Evolutionary conservation across 2,888 invertebrate genomes (phyloP).

Genomic region (Gisinianus flammeolus): DNA sequence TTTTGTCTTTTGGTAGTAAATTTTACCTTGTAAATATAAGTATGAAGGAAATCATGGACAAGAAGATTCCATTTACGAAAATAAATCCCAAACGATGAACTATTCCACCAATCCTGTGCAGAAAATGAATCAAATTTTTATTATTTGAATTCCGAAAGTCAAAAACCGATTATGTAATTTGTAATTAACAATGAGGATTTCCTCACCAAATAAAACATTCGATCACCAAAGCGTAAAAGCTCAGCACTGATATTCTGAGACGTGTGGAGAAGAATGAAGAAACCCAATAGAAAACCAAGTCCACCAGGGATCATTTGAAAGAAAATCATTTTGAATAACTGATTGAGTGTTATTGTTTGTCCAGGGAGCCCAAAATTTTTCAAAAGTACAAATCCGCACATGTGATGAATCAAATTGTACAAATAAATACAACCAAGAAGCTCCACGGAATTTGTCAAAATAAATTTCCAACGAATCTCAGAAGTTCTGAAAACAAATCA

Average conservation of each 20-base stretch:
- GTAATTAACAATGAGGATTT: neutral
- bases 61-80: constrained; percentile 93
- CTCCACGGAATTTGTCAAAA: constrained; percentile 74
- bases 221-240: constrained; percentile 81
- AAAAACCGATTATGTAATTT: neutral
- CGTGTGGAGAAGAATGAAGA: constrained; percentile 85
- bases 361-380: constrained; percentile 42
- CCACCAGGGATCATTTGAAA: constrained; percentile 70
- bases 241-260: constrained; percentile 93
- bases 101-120: constrained; percentile 90
- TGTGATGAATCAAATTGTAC: constrained; percentile 72
- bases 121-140: constrained; percentile 5
- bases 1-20: neutral
- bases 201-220: constrained; percentile 76
- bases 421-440: constrained; percentile 80
- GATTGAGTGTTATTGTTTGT: neutral
- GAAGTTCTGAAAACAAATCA: constrained; percentile 68
- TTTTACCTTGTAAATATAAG: constrained; percentile 68
- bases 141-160: too few relatives aligned
- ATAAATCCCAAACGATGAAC: constrained; percentile 79
- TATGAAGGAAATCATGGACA: constrained; percentile 91
- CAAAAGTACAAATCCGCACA: constrained; percentile 42
- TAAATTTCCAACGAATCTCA: constrained; percentile 75
- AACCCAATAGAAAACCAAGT: constrained; percentile 74
- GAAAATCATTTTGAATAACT: constrained; percentile 34